Evolutionary conservation across 2,113 vertebrate genomes (phyloP).

Genomic region (Lycocorax pyrrhopterus): DNA sequence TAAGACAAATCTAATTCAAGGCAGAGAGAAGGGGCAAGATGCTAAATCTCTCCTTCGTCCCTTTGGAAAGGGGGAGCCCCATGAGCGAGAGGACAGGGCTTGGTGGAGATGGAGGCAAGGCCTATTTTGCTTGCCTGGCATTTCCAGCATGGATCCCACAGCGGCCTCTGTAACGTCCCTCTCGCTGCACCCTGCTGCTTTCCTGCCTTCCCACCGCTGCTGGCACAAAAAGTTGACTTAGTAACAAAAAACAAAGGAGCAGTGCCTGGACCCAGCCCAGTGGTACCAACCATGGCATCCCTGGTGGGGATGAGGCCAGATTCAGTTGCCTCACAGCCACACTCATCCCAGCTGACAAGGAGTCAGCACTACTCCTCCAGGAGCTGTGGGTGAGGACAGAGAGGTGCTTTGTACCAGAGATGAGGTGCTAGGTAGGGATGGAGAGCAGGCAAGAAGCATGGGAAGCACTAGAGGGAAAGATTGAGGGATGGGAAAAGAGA

Average conservation of each 20-base stretch:
- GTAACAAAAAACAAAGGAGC: neutral
- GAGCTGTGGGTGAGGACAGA: neutral
- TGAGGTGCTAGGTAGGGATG: neutral
- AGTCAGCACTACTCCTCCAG: accelerated
- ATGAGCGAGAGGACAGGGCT: neutral
- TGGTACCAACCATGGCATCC: accelerated
- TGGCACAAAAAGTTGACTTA: neutral
- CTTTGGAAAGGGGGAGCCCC: constrained; percentile 21
- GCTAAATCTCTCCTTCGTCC: neutral
- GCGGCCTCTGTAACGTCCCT: accelerated
- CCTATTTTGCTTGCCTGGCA: neutral
- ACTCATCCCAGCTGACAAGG: neutral
- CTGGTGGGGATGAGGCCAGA: neutral
- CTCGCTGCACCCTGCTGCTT: accelerated
- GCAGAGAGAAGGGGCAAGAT: neutral
- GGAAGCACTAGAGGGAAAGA: neutral
- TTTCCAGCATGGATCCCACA: neutral
- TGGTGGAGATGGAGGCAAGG: neutral
- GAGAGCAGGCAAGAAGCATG: neutral
- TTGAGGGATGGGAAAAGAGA: neutral
- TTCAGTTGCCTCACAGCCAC: accelerated
- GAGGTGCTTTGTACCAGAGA: neutral
- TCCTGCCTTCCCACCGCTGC: too few relatives aligned
- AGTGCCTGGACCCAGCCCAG: accelerated
- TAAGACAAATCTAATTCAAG: neutral